Evolutionary conservation across 2,113 vertebrate species (phyloP), one percentile per base, ranked within the genome.

Genomic region (Motacilla tschutschensis): DNA sequence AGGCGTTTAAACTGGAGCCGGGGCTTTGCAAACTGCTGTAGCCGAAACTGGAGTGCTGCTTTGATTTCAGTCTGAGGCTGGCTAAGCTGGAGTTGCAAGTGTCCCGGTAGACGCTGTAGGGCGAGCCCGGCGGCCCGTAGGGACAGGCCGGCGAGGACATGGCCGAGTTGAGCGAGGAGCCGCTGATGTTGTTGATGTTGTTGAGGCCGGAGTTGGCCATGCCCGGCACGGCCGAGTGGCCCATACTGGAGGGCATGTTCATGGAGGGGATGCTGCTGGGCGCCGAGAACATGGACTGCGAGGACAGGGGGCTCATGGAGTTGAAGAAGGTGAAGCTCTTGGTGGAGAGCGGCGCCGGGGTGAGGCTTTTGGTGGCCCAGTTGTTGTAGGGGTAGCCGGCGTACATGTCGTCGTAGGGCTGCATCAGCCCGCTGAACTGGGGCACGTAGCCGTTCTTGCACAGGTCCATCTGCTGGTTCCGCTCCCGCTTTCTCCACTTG

Each of bases 291-390:
- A 99, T 98, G 94, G 99, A 98, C 96, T 99, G 99, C 17, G 99
- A 98, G 29, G 99, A 98, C 17, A 99, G 97, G 57, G 99, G 99
- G 90, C 98, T 99, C 99, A 99, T 99, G 91, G 99, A 99, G 97
- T 99, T 99, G 96, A 99, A 99, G 96, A 99, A 99, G 59, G 99
- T 98, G 96, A 99, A 99, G 96, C 99, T 98, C 92, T 99, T 99
- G 91, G 99, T 98, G 94, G 99, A 98, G 33, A 99, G 98, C 8
- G 98, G 98, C 43, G 98, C 98, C 8, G 98, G 98, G 33, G 98
- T 96, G 85, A 99, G 97, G 88, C 98, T 98, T 85, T 99, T 99
- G 96, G 99, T 98, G 38, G 99, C 98, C 99, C 99, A 99, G 98
- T 99, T 99, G 98, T 99, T 99, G 97, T 99, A 99, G 79, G 98